Evolutionary conservation across 2,888 invertebrate species (phyloP).

Genomic region (Eustalomyia histrio): DNA sequence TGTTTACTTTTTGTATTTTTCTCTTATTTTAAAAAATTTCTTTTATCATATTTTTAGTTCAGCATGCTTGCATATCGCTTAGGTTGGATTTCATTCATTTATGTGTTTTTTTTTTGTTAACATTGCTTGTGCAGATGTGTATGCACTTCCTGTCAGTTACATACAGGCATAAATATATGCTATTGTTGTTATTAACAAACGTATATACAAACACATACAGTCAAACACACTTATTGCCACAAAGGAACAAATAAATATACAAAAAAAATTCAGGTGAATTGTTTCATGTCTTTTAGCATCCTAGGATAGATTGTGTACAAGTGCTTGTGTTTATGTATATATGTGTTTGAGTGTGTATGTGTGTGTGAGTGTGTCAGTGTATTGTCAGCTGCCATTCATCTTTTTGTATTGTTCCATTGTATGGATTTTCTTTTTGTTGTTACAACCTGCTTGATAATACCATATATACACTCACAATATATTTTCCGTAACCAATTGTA

Average conservation of each 20-base stretch:
- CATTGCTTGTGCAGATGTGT: constrained; percentile 23
- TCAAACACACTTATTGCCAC: too few relatives aligned
- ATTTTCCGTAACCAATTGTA: too few relatives aligned
- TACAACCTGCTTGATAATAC: too few relatives aligned
- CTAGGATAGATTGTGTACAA: background rate
- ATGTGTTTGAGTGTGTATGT: background rate
- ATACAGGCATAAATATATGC: constrained; percentile 25
- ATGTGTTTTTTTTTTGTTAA: constrained; percentile 9
- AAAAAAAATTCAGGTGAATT: constrained; percentile 40
- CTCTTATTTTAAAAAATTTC: constrained; percentile 6
- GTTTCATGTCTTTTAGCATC: constrained; percentile 26
- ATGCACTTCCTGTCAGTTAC: constrained; percentile 60
- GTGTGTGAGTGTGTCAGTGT: background rate
- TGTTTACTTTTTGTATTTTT: constrained; percentile 12
- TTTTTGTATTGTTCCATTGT: constrained; percentile 10
- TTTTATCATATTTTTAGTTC: constrained; percentile 24
- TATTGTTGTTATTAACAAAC: constrained; percentile 18
- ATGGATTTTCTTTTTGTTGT: too few relatives aligned
- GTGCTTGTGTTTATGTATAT: background rate
- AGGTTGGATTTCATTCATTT: background rate
- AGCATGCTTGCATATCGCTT: constrained; percentile 22
- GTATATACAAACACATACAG: constrained; percentile 1
- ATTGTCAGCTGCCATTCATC: constrained; percentile 25
- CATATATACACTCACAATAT: too few relatives aligned
- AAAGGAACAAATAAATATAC: constrained; percentile 20